phyloP scores from a whole-genome alignment of 2,888 invertebrate species.

The Darwinula stevensoni region DNA sequence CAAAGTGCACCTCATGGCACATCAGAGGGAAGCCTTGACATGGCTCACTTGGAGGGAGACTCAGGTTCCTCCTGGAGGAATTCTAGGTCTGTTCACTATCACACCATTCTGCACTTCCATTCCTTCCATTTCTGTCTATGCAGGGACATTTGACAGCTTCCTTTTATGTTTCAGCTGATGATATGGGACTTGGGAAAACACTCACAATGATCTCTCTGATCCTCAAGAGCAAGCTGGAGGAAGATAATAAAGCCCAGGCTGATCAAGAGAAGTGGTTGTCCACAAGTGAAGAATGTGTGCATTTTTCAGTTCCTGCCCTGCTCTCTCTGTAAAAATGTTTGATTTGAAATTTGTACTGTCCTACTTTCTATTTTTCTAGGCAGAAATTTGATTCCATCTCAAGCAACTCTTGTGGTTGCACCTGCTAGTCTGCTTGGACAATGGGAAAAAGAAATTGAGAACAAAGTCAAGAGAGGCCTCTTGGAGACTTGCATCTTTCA shows the following conservation, averaged over 20 bases:
- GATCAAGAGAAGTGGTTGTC: no score
- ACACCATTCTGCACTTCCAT: no score
- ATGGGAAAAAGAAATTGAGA: slow-evolving; percentile 50
- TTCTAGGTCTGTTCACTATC: slow-evolving; percentile 37
- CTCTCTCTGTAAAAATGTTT: no score
- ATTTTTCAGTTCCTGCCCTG: no score
- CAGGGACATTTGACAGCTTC: no score
- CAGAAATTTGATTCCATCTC: no score
- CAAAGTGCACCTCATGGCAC: slow-evolving; percentile 35
- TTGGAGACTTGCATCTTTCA: slow-evolving; percentile 43
- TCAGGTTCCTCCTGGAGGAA: slow-evolving; percentile 53
- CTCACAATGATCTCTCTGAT: slow-evolving; percentile 43
- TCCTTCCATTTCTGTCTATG: no score
- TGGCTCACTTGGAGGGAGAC: slow-evolving; percentile 72
- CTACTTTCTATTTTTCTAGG: no score
- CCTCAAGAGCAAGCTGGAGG: slow-evolving; percentile 1
- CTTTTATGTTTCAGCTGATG: slow-evolving; percentile 24
- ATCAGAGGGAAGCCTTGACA: slow-evolving; percentile 53
- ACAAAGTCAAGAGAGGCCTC: slow-evolving; percentile 27
- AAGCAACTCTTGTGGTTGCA: slow-evolving; percentile 62
- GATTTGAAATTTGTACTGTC: no score
- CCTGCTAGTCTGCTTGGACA: slow-evolving; percentile 71
- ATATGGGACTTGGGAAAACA: slow-evolving; percentile 59
- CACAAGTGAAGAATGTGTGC: no score
- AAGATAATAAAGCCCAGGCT: slow-evolving; percentile 8